Base-by-base conservation (phyloP, 1,140 invertebrate species). In the Panulirus ornatus region DNA sequence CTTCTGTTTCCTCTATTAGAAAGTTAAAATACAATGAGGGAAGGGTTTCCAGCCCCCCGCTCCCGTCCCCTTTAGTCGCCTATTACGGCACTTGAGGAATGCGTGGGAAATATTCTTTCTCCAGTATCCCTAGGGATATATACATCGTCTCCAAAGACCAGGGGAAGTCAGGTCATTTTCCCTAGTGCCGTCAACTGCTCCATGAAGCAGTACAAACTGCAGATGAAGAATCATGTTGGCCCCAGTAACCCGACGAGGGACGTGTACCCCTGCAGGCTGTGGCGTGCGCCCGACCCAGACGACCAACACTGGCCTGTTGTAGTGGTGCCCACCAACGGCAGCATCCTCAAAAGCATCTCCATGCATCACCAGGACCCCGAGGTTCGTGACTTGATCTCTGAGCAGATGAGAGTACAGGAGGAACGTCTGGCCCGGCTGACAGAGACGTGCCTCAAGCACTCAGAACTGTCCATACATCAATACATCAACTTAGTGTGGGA, bases 401-500 rank as follows among this genome's bases (percentile, higher is more conserved):
- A 83, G 19, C 51, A 66, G 36, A 40, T 58, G 27, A 54, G 16
- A 34, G 58, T 83, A 19, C 81, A 83, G 54, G 40, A 36, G 58
- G 1, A 36, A 14, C 81, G 81, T 2, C 27, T 83, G 54, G 30
- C 27, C 16, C 81, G 51, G 9, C 54, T 83, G 19, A 40, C 81
- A 2, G 34, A 58, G 1, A 83, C 81, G 0, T 83, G 81, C 34
- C 51, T 38, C 30, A 30, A 14, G 14, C 54, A 83, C 9, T 54
- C 81, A 1, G 30, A 83, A 19, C 30, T 66, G 0, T 30, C 58
- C 36, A 63, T 36, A 6, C 47, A 30, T 9, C 30, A 63, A 8
- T 36, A 83, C 30, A 30, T 66, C 11, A 83, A 40, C 51, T 14
- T 83, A 16, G 81, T 83, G 36, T 83, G 81, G 81, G 81, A 83